Conservation (phyloP, 2,113 vertebrate genomes). For the Cyprinodon tularosa region DNA sequence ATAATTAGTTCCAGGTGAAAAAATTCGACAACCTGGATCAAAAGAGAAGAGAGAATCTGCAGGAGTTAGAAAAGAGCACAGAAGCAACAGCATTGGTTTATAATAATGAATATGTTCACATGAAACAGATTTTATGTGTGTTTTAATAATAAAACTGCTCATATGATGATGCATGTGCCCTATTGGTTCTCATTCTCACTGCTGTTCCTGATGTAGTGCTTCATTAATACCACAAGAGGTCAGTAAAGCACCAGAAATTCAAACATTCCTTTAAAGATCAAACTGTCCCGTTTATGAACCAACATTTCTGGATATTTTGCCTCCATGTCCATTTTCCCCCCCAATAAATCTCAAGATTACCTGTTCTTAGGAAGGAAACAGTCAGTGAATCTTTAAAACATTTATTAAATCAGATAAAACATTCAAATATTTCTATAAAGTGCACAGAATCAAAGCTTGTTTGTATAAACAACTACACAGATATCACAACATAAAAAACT, state of each 20-base stretch:
- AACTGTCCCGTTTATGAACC: not conserved
- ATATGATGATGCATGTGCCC: too few relatives aligned
- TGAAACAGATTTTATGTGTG: too few relatives aligned
- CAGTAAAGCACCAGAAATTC: not conserved
- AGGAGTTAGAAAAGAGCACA: too few relatives aligned
- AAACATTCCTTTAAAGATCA: not conserved
- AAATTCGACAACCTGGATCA: too few relatives aligned
- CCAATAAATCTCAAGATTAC: not conserved
- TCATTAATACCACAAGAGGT: constrained; percentile 2
- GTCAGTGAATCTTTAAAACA: constrained; percentile 25
- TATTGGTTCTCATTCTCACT: too few relatives aligned
- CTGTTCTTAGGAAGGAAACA: not conserved
- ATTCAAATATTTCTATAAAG: constrained; percentile 75
- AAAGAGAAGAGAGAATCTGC: too few relatives aligned
- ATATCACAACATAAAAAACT: constrained; percentile 59
- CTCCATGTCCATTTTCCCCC: not conserved
- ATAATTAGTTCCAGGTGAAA: too few relatives aligned
- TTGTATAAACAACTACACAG: constrained; percentile 21
- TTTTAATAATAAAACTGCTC: too few relatives aligned
- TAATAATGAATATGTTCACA: too few relatives aligned
- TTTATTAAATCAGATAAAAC: constrained; percentile 67
- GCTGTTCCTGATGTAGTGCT: not conserved
- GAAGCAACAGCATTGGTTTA: too few relatives aligned
- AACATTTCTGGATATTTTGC: too few relatives aligned
- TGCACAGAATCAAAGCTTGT: constrained; percentile 65